Evolutionary conservation across 2,113 vertebrate species (phyloP), one percentile per base, ranked within the genome.

Genomic region (Colossoma macropomum): DNA sequence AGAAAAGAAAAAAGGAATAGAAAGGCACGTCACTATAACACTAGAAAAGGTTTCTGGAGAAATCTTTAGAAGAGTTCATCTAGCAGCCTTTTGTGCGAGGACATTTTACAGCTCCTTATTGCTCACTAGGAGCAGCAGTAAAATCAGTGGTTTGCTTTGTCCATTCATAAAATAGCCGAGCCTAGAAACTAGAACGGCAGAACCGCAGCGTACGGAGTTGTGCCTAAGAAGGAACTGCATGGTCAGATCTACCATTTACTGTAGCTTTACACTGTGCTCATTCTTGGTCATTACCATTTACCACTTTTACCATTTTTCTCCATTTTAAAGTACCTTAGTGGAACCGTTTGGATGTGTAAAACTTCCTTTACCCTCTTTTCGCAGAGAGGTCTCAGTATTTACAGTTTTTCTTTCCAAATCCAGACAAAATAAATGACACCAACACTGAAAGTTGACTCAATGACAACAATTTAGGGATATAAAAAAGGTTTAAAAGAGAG

Each of bases 11-110:
- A 56, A 56, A 75, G 66, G 62, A 82, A 82, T 75, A 93, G 92
- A 92, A 97, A 97, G 96, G 96, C 96, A 97, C 96, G 90, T 88
- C 94, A 96, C 95, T 94, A 94, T 92, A 92, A 92, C 85, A 92
- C 95, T 93, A 93, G 95, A 96, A 94, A 89, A 92, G 87, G 79
- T 89, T 89, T 71, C 89, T 85, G 87, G 93, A 89, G 30, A 84
- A 90, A 91, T 77, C 91, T 93, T 95, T 94, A 95, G 15, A 32
- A 93, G 91, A 45, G 30, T 48, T 15, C 25, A 72, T 23, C 41
- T 54, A 56, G 19, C 30, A 81, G 59, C 66, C 30, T 10, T n/a
- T 38, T 63, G 41, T 52, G 59, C 38, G 7, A 63, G 45, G 15
- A 30, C 45, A 27, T 19, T 16, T 32, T 34, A 13, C 28, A 34